Evolutionary conservation across 2,888 invertebrate species (phyloP), one percentile per base, ranked within the genome.

Genomic region (Mythimna loreyi): DNA sequence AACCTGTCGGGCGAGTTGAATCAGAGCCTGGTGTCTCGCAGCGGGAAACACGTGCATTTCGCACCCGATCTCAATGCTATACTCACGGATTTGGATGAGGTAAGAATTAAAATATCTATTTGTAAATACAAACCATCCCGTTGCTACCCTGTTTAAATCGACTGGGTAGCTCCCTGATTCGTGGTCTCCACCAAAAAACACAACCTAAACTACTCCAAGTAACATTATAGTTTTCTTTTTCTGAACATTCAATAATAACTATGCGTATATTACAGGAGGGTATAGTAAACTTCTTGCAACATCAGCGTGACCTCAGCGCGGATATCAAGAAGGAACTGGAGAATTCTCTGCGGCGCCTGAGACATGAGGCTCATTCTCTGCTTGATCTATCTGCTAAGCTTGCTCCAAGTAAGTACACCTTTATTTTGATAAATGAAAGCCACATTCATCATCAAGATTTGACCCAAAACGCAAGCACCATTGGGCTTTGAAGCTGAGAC

Each of bases 351-450:
- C 96, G 96, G 61, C 96, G 97, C 28, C 91, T 98, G 61, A 96
- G 97, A 74, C 90, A 95, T 11, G 98, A 98, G 86, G 98, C 98
- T 0, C 97, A 97, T 45, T 97, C 97, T 28, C 92, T 98, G 78
- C 92, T 98, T 56, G 96, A 97, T 43, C 90, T 97, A n/a, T 97
- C 97, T 0, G 86, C 92, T 5, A 88, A 88, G 16, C 84, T 92
- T 9, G 77, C 89, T 6, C 77, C 78, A 65, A 92, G 94, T 93
- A 13, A 86, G 55, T 55, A 7, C 33, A 1, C n/a, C 7, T 33
- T 40, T 19, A 40, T 5, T 40, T 16, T 40, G 40, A 40, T 16
- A 40, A 16, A 19, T 36, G 11, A 13, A 36, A 4, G 3, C 13
- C 13, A 3, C 36, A 36, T 4, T 36, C 13, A 36, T 36, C 36